Conservation (phyloP, 2,113 vertebrate species). For the Lamprotornis superbus region DNA sequence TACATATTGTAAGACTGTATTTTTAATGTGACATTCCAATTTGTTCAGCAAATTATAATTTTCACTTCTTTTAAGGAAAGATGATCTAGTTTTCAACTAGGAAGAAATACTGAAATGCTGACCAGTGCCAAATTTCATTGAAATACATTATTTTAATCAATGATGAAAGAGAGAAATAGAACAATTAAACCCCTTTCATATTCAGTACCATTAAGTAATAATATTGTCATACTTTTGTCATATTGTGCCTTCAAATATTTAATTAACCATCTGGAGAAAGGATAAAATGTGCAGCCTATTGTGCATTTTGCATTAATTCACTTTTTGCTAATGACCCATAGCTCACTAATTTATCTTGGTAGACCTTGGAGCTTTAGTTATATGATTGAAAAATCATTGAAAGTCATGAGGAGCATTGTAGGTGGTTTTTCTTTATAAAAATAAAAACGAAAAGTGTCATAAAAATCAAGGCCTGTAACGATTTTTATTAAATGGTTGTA, state of each 20-base stretch:
- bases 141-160: not conserved
- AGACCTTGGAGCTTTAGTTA: not conserved
- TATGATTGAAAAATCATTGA: not conserved
- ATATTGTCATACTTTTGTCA: not conserved
- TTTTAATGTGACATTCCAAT: not conserved
- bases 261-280: not conserved
- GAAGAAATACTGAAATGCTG: not conserved
- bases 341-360: not conserved
- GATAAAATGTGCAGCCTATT: not conserved
- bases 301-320: slow-evolving; percentile 3
- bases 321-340: slow-evolving; percentile 1
- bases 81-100: not conserved
- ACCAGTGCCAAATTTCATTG: not conserved
- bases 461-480: not conserved
- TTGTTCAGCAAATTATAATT: not conserved
- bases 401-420: not conserved
- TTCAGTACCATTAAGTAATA: not conserved
- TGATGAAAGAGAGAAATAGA: not conserved
- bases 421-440: not conserved
- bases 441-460: not conserved
- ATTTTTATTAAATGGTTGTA: not conserved
- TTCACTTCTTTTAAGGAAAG: not conserved
- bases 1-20: not conserved
- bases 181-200: not conserved
- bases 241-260: slow-evolving; percentile 2